These are phyloP conservation scores for Tachysurus fulvidraco DNA, from an alignment of 2,113 vertebrate genomes.

Conservation along the genomic window DNA sequence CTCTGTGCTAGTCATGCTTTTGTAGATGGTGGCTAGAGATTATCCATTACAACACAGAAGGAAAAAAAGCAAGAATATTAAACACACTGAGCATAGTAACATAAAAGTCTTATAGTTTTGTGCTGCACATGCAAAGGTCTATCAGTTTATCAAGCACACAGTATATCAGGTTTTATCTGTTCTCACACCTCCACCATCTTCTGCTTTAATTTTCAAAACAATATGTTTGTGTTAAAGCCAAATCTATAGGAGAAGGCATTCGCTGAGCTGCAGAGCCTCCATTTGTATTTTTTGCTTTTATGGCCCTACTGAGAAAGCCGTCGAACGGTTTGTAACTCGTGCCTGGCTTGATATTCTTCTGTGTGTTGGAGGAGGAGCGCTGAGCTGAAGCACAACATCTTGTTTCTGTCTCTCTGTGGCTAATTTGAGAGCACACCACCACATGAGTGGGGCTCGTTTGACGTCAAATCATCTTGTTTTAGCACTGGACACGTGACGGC, in stretches of 20 bases:
- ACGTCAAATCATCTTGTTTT: slow-evolving; percentile 41
- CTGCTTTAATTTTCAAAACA: neutral
- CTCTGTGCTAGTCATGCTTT: slow-evolving; percentile 31
- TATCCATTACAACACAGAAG: slow-evolving; percentile 38
- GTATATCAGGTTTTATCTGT: neutral
- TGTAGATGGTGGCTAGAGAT: slow-evolving; percentile 30
- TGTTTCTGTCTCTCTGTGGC: slow-evolving; percentile 40
- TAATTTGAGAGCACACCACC: slow-evolving; percentile 48
- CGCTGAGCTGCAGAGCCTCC: neutral
- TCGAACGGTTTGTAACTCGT: neutral
- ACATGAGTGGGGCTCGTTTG: slow-evolving; percentile 34
- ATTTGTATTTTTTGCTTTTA: neutral
- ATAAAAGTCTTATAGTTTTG: neutral
- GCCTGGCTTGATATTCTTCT: slow-evolving; percentile 25
- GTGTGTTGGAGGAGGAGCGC: slow-evolving; percentile 28
- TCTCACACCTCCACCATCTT: neutral
- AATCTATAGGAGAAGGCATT: neutral
- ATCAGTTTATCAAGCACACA: neutral
- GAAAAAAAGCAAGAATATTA: slow-evolving; percentile 18
- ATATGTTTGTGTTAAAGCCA: neutral
- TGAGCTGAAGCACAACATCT: slow-evolving; percentile 34
- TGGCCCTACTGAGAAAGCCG: slow-evolving; percentile 24
- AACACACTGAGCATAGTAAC: slow-evolving; percentile 1
- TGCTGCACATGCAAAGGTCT: neutral
- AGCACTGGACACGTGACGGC: slow-evolving; percentile 19